Evolutionary conservation across 2,888 invertebrate species (phyloP).

Genomic region (Tridacna gigas): DNA sequence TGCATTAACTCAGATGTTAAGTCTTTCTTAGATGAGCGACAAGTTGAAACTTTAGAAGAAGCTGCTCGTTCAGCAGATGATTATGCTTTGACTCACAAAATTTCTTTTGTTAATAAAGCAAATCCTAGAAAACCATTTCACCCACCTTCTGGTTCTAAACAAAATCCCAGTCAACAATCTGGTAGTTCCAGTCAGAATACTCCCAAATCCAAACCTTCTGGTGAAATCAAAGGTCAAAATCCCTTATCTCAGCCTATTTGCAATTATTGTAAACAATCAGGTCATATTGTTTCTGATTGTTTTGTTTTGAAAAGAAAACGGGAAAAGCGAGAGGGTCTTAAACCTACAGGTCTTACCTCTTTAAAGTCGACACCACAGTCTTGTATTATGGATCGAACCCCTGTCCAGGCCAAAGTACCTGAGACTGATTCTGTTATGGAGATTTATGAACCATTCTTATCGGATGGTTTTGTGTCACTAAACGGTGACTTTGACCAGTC

Average conservation of each 20-base stretch:
- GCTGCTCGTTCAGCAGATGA: no score
- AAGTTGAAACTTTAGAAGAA: no score
- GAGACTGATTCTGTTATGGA: slow-evolving; percentile 27
- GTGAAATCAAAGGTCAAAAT: slow-evolving; percentile 21
- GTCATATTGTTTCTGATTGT: slow-evolving; percentile 43
- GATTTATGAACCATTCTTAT: slow-evolving; percentile 46
- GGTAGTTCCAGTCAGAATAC: neutral
- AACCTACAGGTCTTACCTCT: slow-evolving; percentile 10
- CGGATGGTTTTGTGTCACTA: slow-evolving; percentile 51
- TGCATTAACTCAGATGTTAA: no score
- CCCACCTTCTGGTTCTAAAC: no score
- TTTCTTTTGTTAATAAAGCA: no score
- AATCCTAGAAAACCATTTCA: no score
- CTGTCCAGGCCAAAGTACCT: slow-evolving; percentile 1
- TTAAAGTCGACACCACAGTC: slow-evolving; percentile 16
- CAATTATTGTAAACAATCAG: slow-evolving; percentile 41
- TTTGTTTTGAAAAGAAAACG: slow-evolving; percentile 26
- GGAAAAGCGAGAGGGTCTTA: slow-evolving; percentile 7
- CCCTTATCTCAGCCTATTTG: slow-evolving; percentile 26
- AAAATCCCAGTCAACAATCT: neutral
- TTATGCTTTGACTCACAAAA: no score
- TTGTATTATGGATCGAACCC: slow-evolving; percentile 26
- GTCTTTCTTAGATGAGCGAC: no score
- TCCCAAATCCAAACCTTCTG: neutral
- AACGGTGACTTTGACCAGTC: neutral